phyloP scores from a whole-genome alignment of 1,140 invertebrate genomes.

The Rhyacophila brunnea region DNA sequence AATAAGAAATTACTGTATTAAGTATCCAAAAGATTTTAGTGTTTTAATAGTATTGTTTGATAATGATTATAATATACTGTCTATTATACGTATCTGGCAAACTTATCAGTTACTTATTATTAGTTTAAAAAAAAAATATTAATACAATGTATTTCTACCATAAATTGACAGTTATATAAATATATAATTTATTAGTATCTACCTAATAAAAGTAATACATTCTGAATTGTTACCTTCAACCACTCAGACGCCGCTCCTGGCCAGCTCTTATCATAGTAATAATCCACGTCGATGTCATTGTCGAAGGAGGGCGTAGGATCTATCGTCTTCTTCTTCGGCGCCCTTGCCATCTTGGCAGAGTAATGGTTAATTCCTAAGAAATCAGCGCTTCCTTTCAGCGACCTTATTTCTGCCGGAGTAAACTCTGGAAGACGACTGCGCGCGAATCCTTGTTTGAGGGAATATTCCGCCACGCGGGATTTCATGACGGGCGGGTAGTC shows the following conservation, averaged over 20 bases:
- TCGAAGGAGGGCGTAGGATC: slow-evolving; percentile 29
- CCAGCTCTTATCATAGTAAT: slow-evolving; percentile 20
- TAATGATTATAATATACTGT: no score
- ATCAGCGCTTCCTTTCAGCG: slow-evolving; percentile 54
- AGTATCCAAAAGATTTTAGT: no score
- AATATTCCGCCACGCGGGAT: slow-evolving; percentile 53
- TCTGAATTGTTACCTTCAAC: slow-evolving; percentile 28
- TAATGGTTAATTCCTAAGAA: slow-evolving; percentile 63
- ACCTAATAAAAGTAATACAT: no score
- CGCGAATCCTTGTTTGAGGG: slow-evolving; percentile 50
- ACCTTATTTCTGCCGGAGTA: slow-evolving; percentile 44
- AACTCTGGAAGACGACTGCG: slow-evolving; percentile 56
- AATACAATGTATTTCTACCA: no score
- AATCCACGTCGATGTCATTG: slow-evolving; percentile 33
- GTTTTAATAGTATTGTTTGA: no score
- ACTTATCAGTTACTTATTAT: no score
- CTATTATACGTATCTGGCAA: no score
- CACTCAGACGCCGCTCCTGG: slow-evolving; percentile 26
- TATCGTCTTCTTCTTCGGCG: neutral
- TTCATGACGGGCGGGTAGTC: slow-evolving; percentile 65
- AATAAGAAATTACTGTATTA: no score
- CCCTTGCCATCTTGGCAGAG: slow-evolving; percentile 43
- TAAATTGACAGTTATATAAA: no score
- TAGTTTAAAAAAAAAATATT: no score
- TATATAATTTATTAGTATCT: no score